Evolutionary conservation across 1,140 invertebrate species (phyloP).

Genomic region (Metopolophium dirhodum): DNA sequence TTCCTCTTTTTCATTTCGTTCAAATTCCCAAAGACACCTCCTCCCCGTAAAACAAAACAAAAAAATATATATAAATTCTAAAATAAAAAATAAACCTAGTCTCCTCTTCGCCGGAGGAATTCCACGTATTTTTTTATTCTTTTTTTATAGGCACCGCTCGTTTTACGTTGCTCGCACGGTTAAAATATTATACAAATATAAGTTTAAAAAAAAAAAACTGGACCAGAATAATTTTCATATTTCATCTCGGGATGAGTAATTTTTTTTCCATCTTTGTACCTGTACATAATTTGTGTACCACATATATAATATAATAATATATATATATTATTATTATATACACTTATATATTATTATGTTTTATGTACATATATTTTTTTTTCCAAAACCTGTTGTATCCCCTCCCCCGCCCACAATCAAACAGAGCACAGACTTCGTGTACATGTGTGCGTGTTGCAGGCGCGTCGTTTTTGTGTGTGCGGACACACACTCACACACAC

Average conservation of each 20-base stretch:
- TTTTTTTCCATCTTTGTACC: background rate
- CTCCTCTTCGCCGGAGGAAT: background rate
- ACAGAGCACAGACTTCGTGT: background rate
- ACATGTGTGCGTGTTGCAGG: background rate
- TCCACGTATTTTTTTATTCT: background rate
- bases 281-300: conserved; percentile 21
- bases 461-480: conserved; percentile 34
- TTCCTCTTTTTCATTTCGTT: conserved; percentile 13
- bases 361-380: background rate
- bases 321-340: background rate
- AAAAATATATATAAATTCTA: background rate
- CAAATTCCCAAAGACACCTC: conserved; percentile 21
- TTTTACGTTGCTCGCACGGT: conserved; percentile 1
- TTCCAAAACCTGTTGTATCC: conserved; percentile 47
- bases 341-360: background rate
- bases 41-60: background rate
- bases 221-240: conserved; percentile 48
- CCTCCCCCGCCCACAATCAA: background rate
- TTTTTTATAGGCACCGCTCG: background rate
- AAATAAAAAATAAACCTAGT: background rate
- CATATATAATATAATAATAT: background rate
- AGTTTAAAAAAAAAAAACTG: conserved; percentile 26
- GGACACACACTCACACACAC: conserved; percentile 19
- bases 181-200: background rate
- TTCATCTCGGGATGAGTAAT: conserved; percentile 21